Conservation (phyloP, 1,140 invertebrate species). For the Cotesia glomerata region DNA sequence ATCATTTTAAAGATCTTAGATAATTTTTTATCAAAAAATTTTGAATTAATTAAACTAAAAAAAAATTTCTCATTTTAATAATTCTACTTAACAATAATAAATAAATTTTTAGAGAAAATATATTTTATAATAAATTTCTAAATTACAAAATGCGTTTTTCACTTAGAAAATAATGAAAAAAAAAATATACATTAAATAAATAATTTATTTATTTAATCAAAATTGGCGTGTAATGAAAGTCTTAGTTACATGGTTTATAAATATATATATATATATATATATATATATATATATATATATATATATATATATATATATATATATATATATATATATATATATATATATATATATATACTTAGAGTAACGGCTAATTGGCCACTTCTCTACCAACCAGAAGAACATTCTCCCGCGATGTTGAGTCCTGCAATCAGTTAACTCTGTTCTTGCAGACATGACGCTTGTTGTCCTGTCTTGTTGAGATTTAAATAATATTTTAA, state of each 20-base stretch:
- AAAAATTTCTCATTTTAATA: no score
- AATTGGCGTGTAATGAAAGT: neutral
- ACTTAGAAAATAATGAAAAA: no score
- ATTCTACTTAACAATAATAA: no score
- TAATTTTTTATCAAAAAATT: no score
- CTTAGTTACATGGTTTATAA: no score
- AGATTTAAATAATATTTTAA: neutral
- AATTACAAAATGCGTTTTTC: no score
- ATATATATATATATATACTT: constrained; percentile 42
- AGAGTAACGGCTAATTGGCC: constrained; percentile 63
- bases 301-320: neutral
- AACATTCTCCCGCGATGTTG: constrained; percentile 46
- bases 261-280: constrained; percentile 21
- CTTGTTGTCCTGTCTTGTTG: constrained; percentile 25
- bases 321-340: neutral
- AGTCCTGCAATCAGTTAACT: constrained; percentile 13
- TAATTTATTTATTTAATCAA: no score
- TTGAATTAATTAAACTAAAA: no score
- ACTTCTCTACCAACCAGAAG: constrained; percentile 54
- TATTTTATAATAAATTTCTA: no score
- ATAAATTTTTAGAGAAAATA: no score
- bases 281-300: constrained; percentile 45
- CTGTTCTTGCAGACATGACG: constrained; percentile 46
- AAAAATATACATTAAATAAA: no score
- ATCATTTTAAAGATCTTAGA: no score